Evolutionary conservation across 2,888 invertebrate genomes (phyloP), one percentile per base, ranked within the genome.

Genomic region (Drosophila setosimentum): DNA sequence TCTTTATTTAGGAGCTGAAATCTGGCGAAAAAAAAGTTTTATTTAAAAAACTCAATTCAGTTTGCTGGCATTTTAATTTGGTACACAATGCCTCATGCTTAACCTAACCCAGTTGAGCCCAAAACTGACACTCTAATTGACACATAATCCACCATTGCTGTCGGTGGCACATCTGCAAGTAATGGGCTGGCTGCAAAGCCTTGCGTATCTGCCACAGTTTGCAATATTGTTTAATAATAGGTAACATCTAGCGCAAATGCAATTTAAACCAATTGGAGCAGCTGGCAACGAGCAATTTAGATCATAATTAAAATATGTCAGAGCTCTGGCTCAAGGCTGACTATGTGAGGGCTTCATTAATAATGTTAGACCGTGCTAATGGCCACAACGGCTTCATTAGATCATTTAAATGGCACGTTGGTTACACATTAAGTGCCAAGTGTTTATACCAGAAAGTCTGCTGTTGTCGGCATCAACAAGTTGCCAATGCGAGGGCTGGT

Each of bases 321-420:
- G 2, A 21, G 27, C 59, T 54, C 27, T 29, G 48, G 64, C 64
- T 50, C 24, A 48, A 29, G 24, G 3, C 53, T 61, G 33, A 48
- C 18, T 62, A 32, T 55, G 51, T 59, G 50, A 54, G 33, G 55
- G 45, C 21, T 33, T 61, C 61, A 68, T 68, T 77, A 77, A 73
- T 77, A 77, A 60, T 69, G 77, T 60, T 60, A 45, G 65, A 16
- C 35, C 45, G 50, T 62, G 29, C 68, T 72, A 60, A 71, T 70
- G 71, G 63, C 37, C 51, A 29, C 53, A 61, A 68, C 70, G 76
- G 82, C 85, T 87, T 80, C 77, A 77, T 87, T 84, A 73, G 73
- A 75, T 77, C 75, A 77, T 73, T 87, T 87, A 69, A 89, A 89
- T 89, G 63, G 82, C 78, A 68, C 59, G 66, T 35, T 73, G 65